These are phyloP conservation scores for Menidia beryllina DNA, from an alignment of 2,113 vertebrate species.

Conservation along the genomic window DNA sequence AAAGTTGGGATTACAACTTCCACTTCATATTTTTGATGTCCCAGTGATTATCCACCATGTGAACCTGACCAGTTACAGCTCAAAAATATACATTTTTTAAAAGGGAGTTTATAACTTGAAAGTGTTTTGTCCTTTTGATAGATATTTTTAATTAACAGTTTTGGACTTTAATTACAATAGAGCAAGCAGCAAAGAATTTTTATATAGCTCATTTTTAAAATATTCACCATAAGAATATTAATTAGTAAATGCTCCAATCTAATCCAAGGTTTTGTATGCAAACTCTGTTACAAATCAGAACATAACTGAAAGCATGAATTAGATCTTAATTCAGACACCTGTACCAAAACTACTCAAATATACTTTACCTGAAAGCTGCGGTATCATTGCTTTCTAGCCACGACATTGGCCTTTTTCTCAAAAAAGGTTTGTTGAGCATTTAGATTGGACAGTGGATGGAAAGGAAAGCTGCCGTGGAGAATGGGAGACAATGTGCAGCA, in stretches of 20 bases:
- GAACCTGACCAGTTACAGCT: not conserved
- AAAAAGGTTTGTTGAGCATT: no score
- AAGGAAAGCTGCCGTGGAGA: no score
- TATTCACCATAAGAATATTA: no score
- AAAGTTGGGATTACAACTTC: slow-evolving; percentile 23
- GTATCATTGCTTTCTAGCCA: not conserved
- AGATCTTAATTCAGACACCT: not conserved
- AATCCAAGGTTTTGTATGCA: not conserved
- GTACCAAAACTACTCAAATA: not conserved
- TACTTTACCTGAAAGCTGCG: not conserved
- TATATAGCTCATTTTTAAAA: no score
- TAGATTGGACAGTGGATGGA: no score
- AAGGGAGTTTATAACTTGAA: not conserved
- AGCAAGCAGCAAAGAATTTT: not conserved
- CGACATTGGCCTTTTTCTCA: slow-evolving; percentile 4
- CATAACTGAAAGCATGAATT: not conserved
- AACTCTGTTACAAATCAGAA: not conserved
- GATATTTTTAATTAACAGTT: not conserved
- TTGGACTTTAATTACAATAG: not conserved
- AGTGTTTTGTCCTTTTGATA: not conserved
- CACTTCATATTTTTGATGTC: slow-evolving; percentile 5
- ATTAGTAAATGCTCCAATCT: not conserved
- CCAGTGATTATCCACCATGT: not conserved
- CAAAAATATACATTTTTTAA: not conserved
- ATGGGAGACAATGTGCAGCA: no score